A percentile compares a stretch with the other conserved stretches of the same genome.
Conservation (phyloP, 2,113 vertebrate genomes). For the Mirounga angustirostris region DNA sequence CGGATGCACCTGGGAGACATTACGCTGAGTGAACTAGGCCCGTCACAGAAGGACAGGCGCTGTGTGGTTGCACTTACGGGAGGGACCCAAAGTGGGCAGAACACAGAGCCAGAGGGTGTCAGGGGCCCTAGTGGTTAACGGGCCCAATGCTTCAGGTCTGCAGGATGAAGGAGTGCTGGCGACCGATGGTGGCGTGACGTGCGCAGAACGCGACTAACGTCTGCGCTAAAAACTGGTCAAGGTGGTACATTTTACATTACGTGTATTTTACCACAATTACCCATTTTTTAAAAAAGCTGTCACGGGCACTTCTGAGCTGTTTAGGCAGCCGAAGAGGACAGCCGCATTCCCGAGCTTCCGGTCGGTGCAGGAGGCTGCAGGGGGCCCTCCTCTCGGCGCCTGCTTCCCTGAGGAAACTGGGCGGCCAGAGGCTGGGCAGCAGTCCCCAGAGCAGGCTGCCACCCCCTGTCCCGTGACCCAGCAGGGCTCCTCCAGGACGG, state of each 20-base stretch:
- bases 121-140: not conserved
- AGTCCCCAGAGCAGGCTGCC: not conserved
- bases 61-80: accelerated
- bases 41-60: not conserved
- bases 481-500: not conserved
- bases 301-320: not conserved
- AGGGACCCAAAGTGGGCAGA: not conserved
- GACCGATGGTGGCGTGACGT: accelerated
- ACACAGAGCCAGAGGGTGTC: not conserved
- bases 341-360: accelerated
- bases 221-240: accelerated
- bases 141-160: not conserved
- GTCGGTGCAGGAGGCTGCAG: accelerated
- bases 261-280: not conserved
- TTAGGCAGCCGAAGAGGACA: not conserved
- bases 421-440: not conserved
- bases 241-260: accelerated
- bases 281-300: not conserved
- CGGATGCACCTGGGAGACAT: accelerated
- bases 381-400: not conserved
- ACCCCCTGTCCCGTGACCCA: not conserved
- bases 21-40: accelerated
- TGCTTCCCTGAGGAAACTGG: not conserved
- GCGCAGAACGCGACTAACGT: accelerated
- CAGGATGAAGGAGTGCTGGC: not conserved